phyloP scores from a whole-genome alignment of 2,113 vertebrate species.

The Chloebia gouldiae region DNA sequence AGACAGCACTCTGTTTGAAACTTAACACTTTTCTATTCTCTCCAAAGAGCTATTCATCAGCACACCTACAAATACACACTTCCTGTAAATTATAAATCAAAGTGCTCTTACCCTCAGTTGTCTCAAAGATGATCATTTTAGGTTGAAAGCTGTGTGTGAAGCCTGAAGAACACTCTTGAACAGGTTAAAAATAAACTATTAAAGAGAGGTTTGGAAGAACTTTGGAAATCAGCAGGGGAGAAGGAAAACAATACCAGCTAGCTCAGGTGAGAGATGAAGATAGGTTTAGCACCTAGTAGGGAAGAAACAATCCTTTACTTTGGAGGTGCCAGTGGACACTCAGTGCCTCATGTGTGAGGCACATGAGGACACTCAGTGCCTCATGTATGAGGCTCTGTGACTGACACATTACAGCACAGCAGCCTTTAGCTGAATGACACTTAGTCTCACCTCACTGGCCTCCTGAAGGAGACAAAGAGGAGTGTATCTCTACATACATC shows the following conservation, averaged over 20 bases:
- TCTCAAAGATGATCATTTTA: not conserved
- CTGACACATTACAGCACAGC: not conserved
- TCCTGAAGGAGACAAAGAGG: not conserved
- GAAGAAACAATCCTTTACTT: not conserved
- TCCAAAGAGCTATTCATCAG: not conserved
- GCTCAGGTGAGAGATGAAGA: not conserved
- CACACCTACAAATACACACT: not conserved
- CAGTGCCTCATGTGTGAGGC: rapidly evolving
- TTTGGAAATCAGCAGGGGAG: not conserved
- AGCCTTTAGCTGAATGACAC: not conserved
- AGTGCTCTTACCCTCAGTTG: not conserved
- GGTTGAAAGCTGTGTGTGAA: not conserved
- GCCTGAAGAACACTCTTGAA: not conserved
- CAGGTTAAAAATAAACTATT: not conserved
- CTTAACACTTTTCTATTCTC: not conserved
- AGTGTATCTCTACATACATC: not conserved
- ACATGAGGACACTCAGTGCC: too few relatives aligned
- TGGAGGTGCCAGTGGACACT: not conserved
- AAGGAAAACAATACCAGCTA: not conserved
- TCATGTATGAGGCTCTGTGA: not conserved
- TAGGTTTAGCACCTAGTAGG: not conserved
- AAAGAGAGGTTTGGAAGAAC: not conserved
- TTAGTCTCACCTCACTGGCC: not conserved
- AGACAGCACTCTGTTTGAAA: not conserved
- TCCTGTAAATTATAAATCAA: slow-evolving; percentile 25